phyloP scores from a whole-genome alignment of 2,797 vertebrate genomes.

The Ctenopoma multispine region DNA sequence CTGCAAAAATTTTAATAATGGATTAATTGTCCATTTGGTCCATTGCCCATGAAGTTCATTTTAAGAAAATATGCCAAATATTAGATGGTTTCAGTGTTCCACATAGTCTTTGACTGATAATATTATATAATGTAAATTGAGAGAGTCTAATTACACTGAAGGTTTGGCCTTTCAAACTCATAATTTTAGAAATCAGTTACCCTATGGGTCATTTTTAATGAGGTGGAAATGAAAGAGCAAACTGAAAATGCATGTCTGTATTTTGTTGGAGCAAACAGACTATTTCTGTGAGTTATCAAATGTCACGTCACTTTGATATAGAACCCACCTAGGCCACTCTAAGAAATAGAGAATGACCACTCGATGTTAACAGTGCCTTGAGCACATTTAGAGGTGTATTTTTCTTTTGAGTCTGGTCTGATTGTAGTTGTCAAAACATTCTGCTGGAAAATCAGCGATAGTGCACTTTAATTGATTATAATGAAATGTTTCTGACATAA shows the following conservation, averaged over 20 bases:
- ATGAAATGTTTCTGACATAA: not conserved
- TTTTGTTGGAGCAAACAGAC: not conserved
- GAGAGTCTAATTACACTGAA: slow-evolving; percentile 11
- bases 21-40: too few species aligned
- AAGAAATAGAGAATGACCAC: not conserved
- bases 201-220: not conserved
- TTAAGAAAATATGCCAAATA: not conserved
- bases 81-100: too few species aligned
- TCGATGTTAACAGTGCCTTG: slow-evolving; percentile 21
- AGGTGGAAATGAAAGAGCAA: not conserved
- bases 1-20: not conserved
- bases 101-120: not conserved
- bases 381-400: slow-evolving; percentile 26
- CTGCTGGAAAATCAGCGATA: slow-evolving; percentile 8
- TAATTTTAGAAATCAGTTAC: slow-evolving; percentile 17
- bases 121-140: not conserved
- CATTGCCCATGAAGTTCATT: not conserved
- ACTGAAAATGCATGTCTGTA: slow-evolving; percentile 7
- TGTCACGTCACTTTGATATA: slow-evolving; percentile 11
- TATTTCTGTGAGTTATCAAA: slow-evolving; percentile 5
- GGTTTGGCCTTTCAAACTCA: not conserved
- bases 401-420: slow-evolving; percentile 16
- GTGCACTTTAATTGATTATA: slow-evolving; percentile 28
- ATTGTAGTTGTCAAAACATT: not conserved
- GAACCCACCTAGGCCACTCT: not conserved